phyloP scores from a whole-genome alignment of 2,113 vertebrate genomes.

The Calyptommatus sinebrachiatus region DNA sequence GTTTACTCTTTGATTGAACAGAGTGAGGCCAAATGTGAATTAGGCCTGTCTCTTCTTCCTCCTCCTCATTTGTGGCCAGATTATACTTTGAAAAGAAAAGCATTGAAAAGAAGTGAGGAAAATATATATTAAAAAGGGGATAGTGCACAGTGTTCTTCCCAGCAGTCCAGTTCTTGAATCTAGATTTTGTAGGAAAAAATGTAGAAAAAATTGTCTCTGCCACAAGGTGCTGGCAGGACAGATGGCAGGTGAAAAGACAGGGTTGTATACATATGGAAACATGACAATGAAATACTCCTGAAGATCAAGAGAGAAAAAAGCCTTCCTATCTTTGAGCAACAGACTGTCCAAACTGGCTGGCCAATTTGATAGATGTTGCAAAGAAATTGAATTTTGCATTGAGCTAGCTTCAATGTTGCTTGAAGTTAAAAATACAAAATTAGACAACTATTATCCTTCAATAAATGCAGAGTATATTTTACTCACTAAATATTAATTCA shows the following conservation, averaged over 20 bases:
- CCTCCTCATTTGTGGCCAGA: not conserved
- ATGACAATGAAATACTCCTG: slow-evolving; percentile 6
- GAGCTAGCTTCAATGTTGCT: no score
- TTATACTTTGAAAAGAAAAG: not conserved
- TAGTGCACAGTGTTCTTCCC: not conserved
- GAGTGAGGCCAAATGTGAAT: no score
- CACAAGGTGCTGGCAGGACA: not conserved
- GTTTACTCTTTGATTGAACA: no score
- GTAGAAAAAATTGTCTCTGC: not conserved
- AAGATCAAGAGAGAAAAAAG: not conserved
- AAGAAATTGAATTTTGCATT: no score
- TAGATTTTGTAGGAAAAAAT: not conserved
- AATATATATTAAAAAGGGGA: not conserved
- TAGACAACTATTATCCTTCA: not conserved
- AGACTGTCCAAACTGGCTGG: accelerated
- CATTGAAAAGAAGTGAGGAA: not conserved
- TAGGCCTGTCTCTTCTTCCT: not conserved
- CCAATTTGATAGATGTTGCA: slow-evolving; percentile 1
- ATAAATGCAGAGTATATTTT: not conserved
- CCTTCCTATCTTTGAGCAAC: not conserved
- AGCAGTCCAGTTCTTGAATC: not conserved
- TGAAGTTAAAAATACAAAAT: not conserved
- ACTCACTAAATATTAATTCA: not conserved
- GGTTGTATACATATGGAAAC: not conserved
- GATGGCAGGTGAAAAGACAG: not conserved